Conservation (phyloP, 2,113 vertebrate genomes). For the Tyrannus savana region DNA sequence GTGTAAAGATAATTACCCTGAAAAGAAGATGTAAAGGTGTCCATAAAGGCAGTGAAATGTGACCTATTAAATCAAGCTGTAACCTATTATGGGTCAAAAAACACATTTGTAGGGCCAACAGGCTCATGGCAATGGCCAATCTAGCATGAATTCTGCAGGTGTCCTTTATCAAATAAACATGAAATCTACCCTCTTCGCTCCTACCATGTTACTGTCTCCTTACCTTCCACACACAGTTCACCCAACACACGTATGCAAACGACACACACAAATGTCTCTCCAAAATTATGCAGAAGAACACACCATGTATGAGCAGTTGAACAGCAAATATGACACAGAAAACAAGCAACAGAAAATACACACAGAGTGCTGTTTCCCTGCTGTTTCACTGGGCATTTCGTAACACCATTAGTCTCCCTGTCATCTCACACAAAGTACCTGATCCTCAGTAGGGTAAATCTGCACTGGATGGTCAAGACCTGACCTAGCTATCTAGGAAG, state of each 20-base stretch:
- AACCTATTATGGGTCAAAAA: conserved; percentile 80
- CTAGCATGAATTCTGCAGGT: conserved; percentile 79
- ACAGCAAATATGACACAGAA: not conserved
- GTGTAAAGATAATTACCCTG: conserved; percentile 79
- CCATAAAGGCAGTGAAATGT: conserved; percentile 79
- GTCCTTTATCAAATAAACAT: conserved; percentile 67
- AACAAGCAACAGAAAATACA: not conserved
- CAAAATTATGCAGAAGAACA: not conserved
- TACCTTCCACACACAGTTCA: not conserved
- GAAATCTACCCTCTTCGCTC: conserved; percentile 29
- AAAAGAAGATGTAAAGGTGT: conserved; percentile 78
- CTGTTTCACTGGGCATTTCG: not conserved
- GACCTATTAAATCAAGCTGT: conserved; percentile 80
- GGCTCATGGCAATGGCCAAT: conserved; percentile 66
- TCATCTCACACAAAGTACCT: not conserved
- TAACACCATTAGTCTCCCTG: not conserved
- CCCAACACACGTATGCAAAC: not conserved
- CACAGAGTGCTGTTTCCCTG: not conserved
- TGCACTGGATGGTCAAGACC: not conserved
- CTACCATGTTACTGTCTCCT: not conserved
- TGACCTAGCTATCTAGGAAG: not conserved
- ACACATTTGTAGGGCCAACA: conserved; percentile 73
- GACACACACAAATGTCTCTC: not conserved
- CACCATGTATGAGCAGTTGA: not conserved
- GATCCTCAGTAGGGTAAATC: not conserved